phyloP scores from a whole-genome alignment of 2,797 vertebrate species.

The Graptemys geographica region DNA sequence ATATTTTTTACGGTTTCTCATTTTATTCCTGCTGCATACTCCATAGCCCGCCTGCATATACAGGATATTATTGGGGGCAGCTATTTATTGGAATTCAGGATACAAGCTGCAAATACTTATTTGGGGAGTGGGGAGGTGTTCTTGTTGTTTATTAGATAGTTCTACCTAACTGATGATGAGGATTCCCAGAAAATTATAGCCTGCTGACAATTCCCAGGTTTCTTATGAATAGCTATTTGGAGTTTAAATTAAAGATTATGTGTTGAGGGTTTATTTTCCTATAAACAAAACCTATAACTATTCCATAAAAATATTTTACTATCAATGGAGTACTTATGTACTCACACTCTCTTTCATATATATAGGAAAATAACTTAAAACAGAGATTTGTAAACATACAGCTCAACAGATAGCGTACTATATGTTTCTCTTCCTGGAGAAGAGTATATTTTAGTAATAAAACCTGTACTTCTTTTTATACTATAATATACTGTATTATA shows the following conservation, averaged over 20 bases:
- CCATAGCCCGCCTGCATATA: not conserved
- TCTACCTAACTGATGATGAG: not conserved
- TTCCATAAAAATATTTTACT: not conserved
- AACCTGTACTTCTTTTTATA: not conserved
- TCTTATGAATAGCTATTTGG: not conserved
- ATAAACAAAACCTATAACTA: not conserved
- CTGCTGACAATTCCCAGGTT: not conserved
- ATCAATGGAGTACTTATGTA: not conserved
- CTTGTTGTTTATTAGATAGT: not conserved
- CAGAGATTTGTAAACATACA: not conserved
- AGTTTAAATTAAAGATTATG: not conserved
- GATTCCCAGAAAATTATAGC: not conserved
- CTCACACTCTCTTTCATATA: not conserved
- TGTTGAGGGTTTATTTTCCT: not conserved
- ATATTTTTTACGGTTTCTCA: not conserved
- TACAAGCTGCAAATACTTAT: no score
- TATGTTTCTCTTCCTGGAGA: not conserved
- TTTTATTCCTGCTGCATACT: not conserved
- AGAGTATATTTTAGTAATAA: not conserved
- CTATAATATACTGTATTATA: not conserved
- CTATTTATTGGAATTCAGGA: not conserved
- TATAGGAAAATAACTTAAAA: not conserved
- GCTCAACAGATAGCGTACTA: accelerated
- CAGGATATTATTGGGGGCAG: not conserved
- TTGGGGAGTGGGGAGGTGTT: not conserved